These are phyloP conservation scores for Drosophila ficusphila DNA, from an alignment of 1,140 invertebrate genomes.

Conservation along the genomic window DNA sequence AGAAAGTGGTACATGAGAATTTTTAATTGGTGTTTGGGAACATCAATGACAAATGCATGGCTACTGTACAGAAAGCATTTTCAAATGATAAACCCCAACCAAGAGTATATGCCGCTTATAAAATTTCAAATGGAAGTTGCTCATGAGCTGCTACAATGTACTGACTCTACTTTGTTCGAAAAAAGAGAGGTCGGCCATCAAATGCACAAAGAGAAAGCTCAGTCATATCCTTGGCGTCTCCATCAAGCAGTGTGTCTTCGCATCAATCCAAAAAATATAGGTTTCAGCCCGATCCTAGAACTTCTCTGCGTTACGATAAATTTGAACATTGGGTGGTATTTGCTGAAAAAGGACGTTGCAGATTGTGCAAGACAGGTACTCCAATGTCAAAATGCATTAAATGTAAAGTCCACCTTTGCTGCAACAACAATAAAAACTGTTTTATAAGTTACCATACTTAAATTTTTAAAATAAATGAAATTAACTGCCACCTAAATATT, in stretches of 20 bases:
- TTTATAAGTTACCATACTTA: slow-evolving; percentile 24
- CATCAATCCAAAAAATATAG: slow-evolving; percentile 21
- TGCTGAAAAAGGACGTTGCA: no score
- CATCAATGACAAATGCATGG: slow-evolving; percentile 16
- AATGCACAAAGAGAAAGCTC: slow-evolving; percentile 23
- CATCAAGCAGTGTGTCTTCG: slow-evolving; percentile 5
- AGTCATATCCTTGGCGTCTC: slow-evolving; percentile 7
- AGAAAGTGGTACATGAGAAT: neutral
- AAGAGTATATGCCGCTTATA: slow-evolving; percentile 16
- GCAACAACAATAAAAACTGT: slow-evolving; percentile 39
- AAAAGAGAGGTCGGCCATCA: slow-evolving; percentile 20
- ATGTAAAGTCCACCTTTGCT: slow-evolving; percentile 39
- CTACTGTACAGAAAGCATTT: slow-evolving; percentile 8
- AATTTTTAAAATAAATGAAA: neutral
- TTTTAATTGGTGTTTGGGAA: slow-evolving; percentile 8
- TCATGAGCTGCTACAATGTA: slow-evolving; percentile 14
- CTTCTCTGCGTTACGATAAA: slow-evolving; percentile 25
- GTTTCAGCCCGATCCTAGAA: slow-evolving; percentile 25
- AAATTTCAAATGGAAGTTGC: slow-evolving; percentile 22
- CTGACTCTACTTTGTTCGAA: slow-evolving; percentile 1
- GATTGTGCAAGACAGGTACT: slow-evolving; percentile 36
- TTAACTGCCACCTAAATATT: neutral
- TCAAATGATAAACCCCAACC: slow-evolving; percentile 5
- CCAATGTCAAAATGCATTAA: slow-evolving; percentile 42
- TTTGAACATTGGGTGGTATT: no score